Conservation (phyloP, 2,888 invertebrate genomes). For the Nemurella pictetii region DNA sequence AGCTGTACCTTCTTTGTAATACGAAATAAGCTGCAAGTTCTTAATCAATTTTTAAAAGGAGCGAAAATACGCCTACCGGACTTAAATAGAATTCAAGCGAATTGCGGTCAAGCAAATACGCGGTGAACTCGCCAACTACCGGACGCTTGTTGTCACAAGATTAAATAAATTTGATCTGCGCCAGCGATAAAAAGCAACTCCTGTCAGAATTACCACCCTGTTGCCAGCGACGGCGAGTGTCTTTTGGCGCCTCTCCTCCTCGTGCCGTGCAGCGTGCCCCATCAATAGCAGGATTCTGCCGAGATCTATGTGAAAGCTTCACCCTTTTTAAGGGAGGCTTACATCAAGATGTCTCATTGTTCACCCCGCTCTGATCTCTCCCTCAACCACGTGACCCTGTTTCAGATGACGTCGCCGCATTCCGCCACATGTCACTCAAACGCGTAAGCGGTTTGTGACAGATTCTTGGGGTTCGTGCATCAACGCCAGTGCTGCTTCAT, state of each 20-base stretch:
- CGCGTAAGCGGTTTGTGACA: neutral
- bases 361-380: neutral
- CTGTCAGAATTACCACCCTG: neutral
- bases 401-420: conserved; percentile 10
- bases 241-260: neutral
- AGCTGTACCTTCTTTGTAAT: neutral
- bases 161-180: neutral
- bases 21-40: neutral
- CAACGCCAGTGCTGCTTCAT: neutral
- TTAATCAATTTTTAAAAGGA: neutral
- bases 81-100: neutral
- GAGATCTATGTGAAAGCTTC: neutral
- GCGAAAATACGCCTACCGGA: neutral
- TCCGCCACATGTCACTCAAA: neutral
- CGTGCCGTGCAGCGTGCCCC: neutral
- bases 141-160: neutral
- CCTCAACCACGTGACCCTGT: conserved; percentile 7
- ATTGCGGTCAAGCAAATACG: neutral
- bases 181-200: neutral
- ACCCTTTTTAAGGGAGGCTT: conserved; percentile 5
- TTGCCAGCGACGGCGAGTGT: neutral
- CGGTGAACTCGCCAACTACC: neutral
- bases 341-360: conserved; percentile 23
- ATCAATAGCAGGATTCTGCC: neutral
- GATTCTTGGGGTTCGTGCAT: neutral